phyloP scores from a whole-genome alignment of 1,140 invertebrate genomes.

The Calephelis virginiensis region DNA sequence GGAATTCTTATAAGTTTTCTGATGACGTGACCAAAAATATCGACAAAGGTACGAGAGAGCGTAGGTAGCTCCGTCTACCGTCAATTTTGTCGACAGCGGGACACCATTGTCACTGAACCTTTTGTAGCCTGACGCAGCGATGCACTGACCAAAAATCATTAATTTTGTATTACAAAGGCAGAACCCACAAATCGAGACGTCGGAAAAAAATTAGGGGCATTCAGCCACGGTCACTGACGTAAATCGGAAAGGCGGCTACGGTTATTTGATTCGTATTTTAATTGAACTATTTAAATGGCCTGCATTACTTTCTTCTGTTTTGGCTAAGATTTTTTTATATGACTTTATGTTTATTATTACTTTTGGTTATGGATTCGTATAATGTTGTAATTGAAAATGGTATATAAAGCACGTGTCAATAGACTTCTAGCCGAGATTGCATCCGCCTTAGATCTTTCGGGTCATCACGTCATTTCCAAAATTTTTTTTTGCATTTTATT shows the following conservation, averaged over 20 bases:
- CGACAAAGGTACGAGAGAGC: slow-evolving; percentile 61
- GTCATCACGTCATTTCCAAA: too few relatives aligned
- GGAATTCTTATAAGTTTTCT: slow-evolving; percentile 60
- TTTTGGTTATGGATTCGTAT: too few relatives aligned
- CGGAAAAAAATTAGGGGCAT: slow-evolving; percentile 70
- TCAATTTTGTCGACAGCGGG: slow-evolving; percentile 74
- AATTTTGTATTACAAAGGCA: slow-evolving; percentile 76
- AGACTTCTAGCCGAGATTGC: too few relatives aligned
- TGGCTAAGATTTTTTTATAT: background rate
- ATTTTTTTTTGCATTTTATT: too few relatives aligned
- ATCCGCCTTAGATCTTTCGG: too few relatives aligned
- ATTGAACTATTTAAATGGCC: slow-evolving; percentile 49
- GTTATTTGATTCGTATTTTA: slow-evolving; percentile 56
- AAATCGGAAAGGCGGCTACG: slow-evolving; percentile 43
- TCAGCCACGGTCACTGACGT: slow-evolving; percentile 65
- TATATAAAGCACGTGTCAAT: too few relatives aligned
- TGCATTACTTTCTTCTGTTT: background rate
- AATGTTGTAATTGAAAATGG: too few relatives aligned
- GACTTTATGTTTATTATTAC: too few relatives aligned
- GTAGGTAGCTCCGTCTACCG: slow-evolving; percentile 70
- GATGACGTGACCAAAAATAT: slow-evolving; percentile 66
- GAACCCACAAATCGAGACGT: slow-evolving; percentile 73
- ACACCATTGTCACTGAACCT: slow-evolving; percentile 66
- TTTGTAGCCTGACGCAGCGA: slow-evolving; percentile 63
- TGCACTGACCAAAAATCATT: slow-evolving; percentile 76